phyloP scores from a whole-genome alignment of 2,113 vertebrate species.

The Sclerurus mexicanus region DNA sequence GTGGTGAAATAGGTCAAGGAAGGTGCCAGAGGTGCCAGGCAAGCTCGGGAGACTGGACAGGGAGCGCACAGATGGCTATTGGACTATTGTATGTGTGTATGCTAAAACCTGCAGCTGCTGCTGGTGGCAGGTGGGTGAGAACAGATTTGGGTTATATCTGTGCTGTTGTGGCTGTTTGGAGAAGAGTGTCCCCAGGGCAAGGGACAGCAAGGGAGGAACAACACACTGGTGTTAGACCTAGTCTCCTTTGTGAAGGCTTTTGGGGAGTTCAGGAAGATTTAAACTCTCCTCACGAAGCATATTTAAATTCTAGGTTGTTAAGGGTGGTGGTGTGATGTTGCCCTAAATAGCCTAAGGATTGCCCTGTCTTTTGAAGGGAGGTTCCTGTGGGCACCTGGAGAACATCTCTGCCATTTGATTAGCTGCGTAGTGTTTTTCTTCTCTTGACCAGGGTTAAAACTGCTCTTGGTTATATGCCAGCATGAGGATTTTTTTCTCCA shows the following conservation, averaged over 20 bases:
- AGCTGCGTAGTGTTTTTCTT: not conserved
- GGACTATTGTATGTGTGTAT: rapidly evolving
- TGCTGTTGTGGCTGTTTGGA: not conserved
- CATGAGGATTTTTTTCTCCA: not conserved
- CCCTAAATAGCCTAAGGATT: not conserved
- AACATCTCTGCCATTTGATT: not conserved
- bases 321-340: not conserved
- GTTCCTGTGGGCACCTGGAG: not conserved
- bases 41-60: not conserved
- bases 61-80: rapidly evolving
- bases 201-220: not conserved
- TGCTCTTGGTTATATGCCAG: not conserved
- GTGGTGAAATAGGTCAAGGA: not conserved
- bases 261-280: not conserved
- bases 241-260: not conserved
- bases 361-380: not conserved
- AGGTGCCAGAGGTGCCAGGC: not conserved
- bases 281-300: not conserved
- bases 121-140: not conserved
- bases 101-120: not conserved
- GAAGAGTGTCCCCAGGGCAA: not conserved
- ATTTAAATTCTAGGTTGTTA: not conserved
- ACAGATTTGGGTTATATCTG: not conserved
- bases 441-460: not conserved
- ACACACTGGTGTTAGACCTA: not conserved